Percentiles rank a stretch among this genome's conserved stretches.
Evolutionary conservation across 1,140 invertebrate species (phyloP).

Genomic region (Drosophila sucinea): DNA sequence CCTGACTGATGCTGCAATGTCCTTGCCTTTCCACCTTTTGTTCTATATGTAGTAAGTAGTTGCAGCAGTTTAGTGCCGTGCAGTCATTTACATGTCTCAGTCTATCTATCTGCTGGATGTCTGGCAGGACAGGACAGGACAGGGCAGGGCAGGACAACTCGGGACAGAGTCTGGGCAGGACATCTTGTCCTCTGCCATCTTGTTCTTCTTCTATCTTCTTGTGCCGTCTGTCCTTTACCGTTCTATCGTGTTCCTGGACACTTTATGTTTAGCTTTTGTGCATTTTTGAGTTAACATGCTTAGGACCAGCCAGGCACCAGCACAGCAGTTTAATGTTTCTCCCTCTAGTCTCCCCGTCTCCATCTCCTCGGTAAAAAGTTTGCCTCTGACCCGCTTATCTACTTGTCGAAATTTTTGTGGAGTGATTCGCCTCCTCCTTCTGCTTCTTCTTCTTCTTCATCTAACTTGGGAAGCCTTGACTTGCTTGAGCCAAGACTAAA

Average conservation of each 20-base stretch:
- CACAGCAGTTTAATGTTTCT: constrained; percentile 64
- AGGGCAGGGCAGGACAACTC: background rate
- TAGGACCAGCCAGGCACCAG: constrained; percentile 44
- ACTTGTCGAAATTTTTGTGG: constrained; percentile 66
- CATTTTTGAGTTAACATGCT: constrained; percentile 78
- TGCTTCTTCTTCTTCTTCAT: too few relatives aligned
- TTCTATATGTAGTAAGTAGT: constrained; percentile 10
- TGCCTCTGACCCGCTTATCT: constrained; percentile 49
- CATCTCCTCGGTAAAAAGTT: constrained; percentile 3
- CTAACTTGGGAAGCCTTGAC: constrained; percentile 26
- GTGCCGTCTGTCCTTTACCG: background rate
- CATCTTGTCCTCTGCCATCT: constrained; percentile 39
- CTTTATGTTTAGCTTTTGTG: constrained; percentile 72
- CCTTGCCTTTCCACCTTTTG: constrained; percentile 13
- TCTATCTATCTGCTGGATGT: constrained; percentile 26
- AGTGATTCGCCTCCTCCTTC: constrained; percentile 12
- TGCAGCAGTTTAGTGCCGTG: constrained; percentile 17
- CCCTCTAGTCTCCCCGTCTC: constrained; percentile 25
- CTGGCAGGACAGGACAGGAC: background rate
- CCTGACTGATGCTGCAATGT: constrained; percentile 41
- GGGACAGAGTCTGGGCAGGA: background rate
- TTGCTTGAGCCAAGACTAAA: background rate
- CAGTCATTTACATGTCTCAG: constrained; percentile 71
- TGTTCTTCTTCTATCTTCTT: background rate
- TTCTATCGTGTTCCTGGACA: constrained; percentile 46